A percentile compares a stretch with the other conserved stretches of the same genome.
phyloP scores from a whole-genome alignment of 1,140 invertebrate species.

The Bombus waltoni region DNA sequence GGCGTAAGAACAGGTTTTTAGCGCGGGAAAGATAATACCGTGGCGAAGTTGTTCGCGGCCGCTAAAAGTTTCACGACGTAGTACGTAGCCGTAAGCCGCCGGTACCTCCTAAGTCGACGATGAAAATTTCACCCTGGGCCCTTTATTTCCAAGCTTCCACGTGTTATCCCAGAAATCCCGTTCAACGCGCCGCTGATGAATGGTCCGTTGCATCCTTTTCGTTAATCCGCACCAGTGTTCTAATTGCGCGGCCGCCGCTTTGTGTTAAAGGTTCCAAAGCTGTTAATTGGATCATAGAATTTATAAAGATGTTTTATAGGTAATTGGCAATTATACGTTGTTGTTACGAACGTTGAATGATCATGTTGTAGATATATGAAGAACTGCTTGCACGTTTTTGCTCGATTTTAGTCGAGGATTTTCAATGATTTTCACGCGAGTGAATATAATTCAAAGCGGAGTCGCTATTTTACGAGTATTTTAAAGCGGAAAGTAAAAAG shows the following conservation, averaged over 20 bases:
- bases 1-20: conserved; percentile 20
- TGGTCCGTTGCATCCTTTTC: conserved; percentile 33
- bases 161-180: conserved; percentile 30
- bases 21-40: conserved; percentile 10
- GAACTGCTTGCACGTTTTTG: too few relatives aligned
- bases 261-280: background rate
- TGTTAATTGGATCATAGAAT: conserved; percentile 2
- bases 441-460: background rate
- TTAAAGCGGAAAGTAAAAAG: too few relatives aligned
- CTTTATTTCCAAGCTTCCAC: conserved; percentile 33
- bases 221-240: background rate
- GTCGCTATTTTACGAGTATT: too few relatives aligned
- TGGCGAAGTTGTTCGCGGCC: conserved; percentile 1
- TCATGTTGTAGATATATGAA: too few relatives aligned
- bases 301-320: background rate
- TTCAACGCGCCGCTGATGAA: conserved; percentile 34
- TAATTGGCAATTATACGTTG: background rate
- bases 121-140: conserved; percentile 33
- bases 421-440: background rate
- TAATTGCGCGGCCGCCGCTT: conserved; percentile 2
- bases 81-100: background rate
- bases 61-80: conserved; percentile 20
- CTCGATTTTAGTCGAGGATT: background rate
- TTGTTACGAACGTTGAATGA: background rate
- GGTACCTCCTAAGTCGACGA: conserved; percentile 15